phyloP scores from a whole-genome alignment of 2,797 vertebrate species.

The Typhlichthys eigenmanni region DNA sequence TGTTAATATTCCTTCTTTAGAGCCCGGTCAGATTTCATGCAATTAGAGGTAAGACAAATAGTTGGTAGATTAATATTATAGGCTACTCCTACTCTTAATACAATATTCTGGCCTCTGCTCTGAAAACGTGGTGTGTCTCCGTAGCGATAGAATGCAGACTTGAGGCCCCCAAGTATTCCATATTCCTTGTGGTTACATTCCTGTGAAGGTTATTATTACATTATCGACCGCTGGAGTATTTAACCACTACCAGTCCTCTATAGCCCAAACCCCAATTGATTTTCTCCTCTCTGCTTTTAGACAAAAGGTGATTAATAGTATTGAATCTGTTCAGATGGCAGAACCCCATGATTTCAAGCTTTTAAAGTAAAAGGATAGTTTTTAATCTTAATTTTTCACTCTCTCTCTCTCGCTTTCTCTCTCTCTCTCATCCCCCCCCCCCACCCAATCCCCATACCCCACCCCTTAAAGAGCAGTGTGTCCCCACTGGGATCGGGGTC shows the following conservation, averaged over 20 bases:
- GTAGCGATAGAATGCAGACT: constrained; percentile 10
- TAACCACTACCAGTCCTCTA: constrained; percentile 62
- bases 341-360: constrained; percentile 47
- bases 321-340: constrained; percentile 53
- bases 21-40: too few relatives aligned
- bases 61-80: too few relatives aligned
- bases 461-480: constrained; percentile 16
- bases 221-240: constrained; percentile 73
- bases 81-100: too few relatives aligned
- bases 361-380: constrained; percentile 54
- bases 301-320: constrained; percentile 63
- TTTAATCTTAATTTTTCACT: constrained; percentile 37
- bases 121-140: too few relatives aligned
- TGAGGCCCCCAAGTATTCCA: constrained; percentile 9
- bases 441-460: background rate
- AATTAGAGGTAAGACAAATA: too few relatives aligned
- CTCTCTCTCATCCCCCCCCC: background rate
- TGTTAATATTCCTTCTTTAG: too few relatives aligned
- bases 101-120: too few relatives aligned
- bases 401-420: constrained; percentile 1
- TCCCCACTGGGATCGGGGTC: constrained; percentile 6
- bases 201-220: constrained; percentile 67
- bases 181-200: constrained; percentile 45
- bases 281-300: constrained; percentile 49
- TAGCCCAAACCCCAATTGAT: constrained; percentile 70